Evolutionary conservation across 1,140 invertebrate species (phyloP).

Genomic region (Acromyrmex echinatior): DNA sequence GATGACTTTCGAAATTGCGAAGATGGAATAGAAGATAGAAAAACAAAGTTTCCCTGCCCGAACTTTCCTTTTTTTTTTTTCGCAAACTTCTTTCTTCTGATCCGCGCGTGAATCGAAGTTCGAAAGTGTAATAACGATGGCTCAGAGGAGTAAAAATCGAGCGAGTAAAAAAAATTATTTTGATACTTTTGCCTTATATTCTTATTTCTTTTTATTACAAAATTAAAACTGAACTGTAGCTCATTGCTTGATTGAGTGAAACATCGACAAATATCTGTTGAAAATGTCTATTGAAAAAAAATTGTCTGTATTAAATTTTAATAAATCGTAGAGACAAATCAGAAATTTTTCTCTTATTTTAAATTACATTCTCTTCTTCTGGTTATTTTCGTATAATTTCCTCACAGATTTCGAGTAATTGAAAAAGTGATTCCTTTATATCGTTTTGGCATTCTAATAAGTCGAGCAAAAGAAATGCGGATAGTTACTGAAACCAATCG

Average conservation of each 20-base stretch:
- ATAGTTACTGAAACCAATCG: slow-evolving; percentile 15
- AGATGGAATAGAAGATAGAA: not conserved
- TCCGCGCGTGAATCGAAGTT: not conserved
- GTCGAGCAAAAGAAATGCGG: not conserved
- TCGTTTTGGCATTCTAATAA: not conserved
- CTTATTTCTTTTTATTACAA: not conserved
- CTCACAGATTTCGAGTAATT: not conserved
- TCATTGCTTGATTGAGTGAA: not conserved
- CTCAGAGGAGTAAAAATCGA: not conserved
- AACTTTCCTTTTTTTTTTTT: slow-evolving; percentile 5
- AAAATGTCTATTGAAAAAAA: not conserved
- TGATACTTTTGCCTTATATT: no score
- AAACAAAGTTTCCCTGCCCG: not conserved
- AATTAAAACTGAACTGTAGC: not conserved
- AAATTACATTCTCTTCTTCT: not conserved
- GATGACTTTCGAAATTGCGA: slow-evolving; percentile 23
- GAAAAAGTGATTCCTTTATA: not conserved
- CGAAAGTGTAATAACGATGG: slow-evolving; percentile 4
- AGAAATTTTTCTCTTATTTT: not conserved
- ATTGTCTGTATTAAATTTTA: not conserved
- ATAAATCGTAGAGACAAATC: not conserved
- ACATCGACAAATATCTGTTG: not conserved
- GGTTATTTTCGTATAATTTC: not conserved
- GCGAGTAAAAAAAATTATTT: not conserved
- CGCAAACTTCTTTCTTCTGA: not conserved